Evolutionary conservation across 2,113 vertebrate species (phyloP).

Genomic region (Nibea albiflora): DNA sequence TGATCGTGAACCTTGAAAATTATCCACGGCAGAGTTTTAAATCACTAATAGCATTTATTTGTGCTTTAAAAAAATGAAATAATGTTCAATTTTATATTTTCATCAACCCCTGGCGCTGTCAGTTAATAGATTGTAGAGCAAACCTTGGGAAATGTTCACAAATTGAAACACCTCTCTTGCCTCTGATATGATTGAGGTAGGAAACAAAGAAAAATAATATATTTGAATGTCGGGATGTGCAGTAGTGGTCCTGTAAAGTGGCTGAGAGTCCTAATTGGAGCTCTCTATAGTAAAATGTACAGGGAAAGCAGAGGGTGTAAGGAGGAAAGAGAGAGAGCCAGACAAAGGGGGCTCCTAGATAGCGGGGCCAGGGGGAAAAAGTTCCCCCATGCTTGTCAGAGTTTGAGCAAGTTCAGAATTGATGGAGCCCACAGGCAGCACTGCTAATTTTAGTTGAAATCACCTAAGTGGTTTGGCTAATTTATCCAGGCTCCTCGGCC

Average conservation of each 20-base stretch:
- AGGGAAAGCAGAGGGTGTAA: constrained; percentile 50
- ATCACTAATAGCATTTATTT: constrained; percentile 16
- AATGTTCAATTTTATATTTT: not conserved
- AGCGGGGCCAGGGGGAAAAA: constrained; percentile 74
- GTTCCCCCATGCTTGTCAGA: constrained; percentile 82
- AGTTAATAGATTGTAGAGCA: not conserved
- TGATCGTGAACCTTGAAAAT: constrained; percentile 24
- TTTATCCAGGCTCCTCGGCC: constrained; percentile 84
- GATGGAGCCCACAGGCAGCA: constrained; percentile 82
- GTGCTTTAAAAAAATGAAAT: constrained; percentile 9
- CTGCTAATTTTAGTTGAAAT: constrained; percentile 87
- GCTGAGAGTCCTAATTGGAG: constrained; percentile 60
- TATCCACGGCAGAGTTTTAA: constrained; percentile 21
- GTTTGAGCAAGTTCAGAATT: constrained; percentile 84
- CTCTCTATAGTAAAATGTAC: constrained; percentile 50
- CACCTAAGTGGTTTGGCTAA: constrained; percentile 85
- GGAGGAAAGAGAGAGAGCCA: constrained; percentile 45
- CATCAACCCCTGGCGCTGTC: not conserved
- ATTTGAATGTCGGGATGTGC: not conserved
- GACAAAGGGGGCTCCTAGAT: constrained; percentile 66
- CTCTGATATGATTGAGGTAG: constrained; percentile 25
- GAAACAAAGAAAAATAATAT: constrained; percentile 24
- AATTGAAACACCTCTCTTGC: constrained; percentile 5
- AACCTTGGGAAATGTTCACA: not conserved
- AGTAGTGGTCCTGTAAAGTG: constrained; percentile 37